These are phyloP conservation scores for Phyllostomus hastatus DNA, from an alignment of 2,113 vertebrate species.

Conservation along the genomic window DNA sequence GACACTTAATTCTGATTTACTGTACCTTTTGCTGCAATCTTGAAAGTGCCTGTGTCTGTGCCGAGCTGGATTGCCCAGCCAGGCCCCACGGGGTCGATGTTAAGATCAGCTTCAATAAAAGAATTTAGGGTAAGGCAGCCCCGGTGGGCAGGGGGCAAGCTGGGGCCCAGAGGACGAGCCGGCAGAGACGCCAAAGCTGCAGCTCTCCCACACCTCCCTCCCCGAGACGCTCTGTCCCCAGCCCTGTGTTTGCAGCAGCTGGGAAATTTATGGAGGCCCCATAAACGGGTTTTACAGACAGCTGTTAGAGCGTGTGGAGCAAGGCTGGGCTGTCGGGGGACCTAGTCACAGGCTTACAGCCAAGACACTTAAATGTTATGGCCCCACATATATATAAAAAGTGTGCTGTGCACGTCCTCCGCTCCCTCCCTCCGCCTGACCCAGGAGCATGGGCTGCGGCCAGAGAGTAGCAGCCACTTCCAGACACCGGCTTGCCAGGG, in stretches of 20 bases:
- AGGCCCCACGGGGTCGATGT: conserved; percentile 10
- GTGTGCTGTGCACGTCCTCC: conserved; percentile 37
- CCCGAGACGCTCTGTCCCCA: conserved; percentile 24
- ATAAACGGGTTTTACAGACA: conserved; percentile 80
- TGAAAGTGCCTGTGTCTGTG: conserved; percentile 61
- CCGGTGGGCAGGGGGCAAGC: conserved; percentile 58
- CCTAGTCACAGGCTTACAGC: conserved; percentile 79
- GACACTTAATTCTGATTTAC: conserved; percentile 79
- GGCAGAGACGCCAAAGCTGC: background rate
- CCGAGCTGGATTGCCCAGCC: conserved; percentile 46
- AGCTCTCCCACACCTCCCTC: background rate
- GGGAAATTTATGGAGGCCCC: conserved; percentile 73
- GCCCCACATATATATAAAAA: conserved; percentile 79
- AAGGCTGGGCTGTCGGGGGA: conserved; percentile 76
- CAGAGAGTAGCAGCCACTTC: background rate
- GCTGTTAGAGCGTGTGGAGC: conserved; percentile 77
- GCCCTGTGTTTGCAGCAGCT: conserved; percentile 57
- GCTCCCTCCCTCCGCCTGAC: conserved; percentile 64
- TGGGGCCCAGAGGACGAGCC: conserved; percentile 40
- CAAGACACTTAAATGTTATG: conserved; percentile 81
- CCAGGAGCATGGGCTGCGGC: background rate
- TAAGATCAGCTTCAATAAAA: conserved; percentile 48
- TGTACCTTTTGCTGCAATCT: conserved; percentile 71
- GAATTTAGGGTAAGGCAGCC: conserved; percentile 75
- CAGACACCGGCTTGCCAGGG: background rate